A percentile compares a stretch with the other conserved stretches of the same genome.
Conservation (phyloP, 2,888 invertebrate species). For the Hylaea fasciaria region DNA sequence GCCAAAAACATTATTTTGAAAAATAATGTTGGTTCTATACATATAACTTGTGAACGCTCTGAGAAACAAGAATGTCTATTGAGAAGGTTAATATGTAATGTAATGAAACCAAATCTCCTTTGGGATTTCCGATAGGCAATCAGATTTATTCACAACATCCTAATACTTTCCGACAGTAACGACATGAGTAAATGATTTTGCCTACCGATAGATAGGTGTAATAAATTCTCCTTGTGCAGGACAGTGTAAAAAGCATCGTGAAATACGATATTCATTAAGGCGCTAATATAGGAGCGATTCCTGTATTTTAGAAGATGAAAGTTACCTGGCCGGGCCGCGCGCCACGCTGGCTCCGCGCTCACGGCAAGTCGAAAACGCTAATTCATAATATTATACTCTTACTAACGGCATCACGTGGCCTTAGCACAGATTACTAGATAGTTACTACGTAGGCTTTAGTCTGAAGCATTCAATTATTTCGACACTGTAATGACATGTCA, state of each 20-base stretch:
- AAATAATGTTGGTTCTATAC: neutral
- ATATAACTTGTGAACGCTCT: neutral
- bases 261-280: constrained; percentile 63
- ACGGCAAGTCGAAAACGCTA: no score
- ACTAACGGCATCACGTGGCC: no score
- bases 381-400: no score
- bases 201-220: constrained; percentile 45
- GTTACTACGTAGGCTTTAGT: no score
- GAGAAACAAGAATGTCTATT: constrained; percentile 2
- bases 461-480: no score
- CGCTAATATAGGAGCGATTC: no score
- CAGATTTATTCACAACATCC: constrained; percentile 15
- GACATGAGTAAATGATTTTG: constrained; percentile 40
- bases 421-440: no score
- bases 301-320: no score
- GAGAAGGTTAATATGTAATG: neutral
- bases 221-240: constrained; percentile 59
- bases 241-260: constrained; percentile 54
- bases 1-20: constrained; percentile 1
- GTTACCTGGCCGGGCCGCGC: no score
- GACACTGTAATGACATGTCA: no score
- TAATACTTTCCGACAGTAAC: constrained; percentile 26
- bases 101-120: constrained; percentile 8
- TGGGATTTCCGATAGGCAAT: constrained; percentile 18
- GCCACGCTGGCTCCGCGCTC: no score